Conservation (phyloP, 2,888 invertebrate genomes). For the Pammene aurita region DNA sequence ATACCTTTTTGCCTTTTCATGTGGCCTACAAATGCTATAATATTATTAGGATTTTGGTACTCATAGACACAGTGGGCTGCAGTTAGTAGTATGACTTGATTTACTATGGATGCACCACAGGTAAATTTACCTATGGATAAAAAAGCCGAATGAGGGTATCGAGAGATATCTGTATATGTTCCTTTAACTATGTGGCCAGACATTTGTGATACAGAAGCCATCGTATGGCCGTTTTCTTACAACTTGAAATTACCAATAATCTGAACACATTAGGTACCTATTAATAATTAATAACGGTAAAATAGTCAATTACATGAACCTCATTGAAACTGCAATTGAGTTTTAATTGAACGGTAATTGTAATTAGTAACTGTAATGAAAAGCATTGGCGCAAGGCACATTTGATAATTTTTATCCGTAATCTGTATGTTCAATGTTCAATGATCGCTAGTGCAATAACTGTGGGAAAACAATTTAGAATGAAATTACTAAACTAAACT, state of each 20-base stretch:
- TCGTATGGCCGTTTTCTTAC: background rate
- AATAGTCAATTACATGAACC: background rate
- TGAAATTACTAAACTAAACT: too few species aligned
- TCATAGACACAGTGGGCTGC: conserved; percentile 1
- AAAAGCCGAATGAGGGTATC: conserved; percentile 7
- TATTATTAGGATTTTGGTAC: background rate
- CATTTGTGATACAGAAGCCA: background rate
- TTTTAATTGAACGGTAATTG: background rate
- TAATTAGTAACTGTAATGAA: background rate
- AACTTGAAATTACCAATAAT: background rate
- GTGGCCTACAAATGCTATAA: background rate
- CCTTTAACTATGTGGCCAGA: background rate
- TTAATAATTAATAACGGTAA: background rate
- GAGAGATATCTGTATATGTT: conserved; percentile 1
- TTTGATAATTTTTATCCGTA: background rate
- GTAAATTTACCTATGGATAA: background rate
- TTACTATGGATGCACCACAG: conserved; percentile 4
- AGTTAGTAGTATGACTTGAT: conserved; percentile 1
- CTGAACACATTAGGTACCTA: background rate
- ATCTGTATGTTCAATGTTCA: background rate
- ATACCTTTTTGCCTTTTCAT: background rate
- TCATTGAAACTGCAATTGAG: background rate
- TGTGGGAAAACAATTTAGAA: too few species aligned
- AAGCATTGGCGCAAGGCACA: background rate
- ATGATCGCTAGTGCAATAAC: too few species aligned